Percentiles rank a stretch among this genome's conserved stretches.
These are phyloP conservation scores for Eonycteris spelaea DNA, from an alignment of 2,113 vertebrate species.

Conservation along the genomic window DNA sequence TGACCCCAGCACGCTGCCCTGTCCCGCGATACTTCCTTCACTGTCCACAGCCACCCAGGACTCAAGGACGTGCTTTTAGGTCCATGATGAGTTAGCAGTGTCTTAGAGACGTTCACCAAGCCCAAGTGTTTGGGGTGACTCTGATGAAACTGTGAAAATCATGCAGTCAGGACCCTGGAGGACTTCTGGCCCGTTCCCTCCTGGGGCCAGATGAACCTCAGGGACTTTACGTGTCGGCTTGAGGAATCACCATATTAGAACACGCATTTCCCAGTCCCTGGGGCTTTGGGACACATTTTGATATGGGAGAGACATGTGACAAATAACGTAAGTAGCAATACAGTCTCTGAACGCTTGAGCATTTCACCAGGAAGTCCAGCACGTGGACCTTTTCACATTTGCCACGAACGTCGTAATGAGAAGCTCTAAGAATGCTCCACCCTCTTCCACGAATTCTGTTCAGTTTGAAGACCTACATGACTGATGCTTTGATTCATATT, in stretches of 20 bases:
- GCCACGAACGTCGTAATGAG: not conserved
- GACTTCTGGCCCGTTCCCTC: too few species aligned
- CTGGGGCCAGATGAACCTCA: fast-evolving
- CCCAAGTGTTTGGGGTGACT: not conserved
- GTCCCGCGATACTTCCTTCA: fast-evolving
- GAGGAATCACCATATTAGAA: not conserved
- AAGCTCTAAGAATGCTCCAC: fast-evolving
- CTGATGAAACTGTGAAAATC: fast-evolving
- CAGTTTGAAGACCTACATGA: not conserved
- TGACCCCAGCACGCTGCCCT: fast-evolving
- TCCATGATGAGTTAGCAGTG: not conserved
- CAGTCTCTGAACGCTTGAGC: fast-evolving
- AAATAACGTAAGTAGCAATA: fast-evolving
- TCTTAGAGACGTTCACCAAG: not conserved
- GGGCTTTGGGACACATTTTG: too few species aligned
- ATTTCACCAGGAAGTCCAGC: not conserved
- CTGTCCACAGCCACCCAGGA: fast-evolving
- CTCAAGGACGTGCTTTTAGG: not conserved
- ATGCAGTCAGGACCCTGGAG: fast-evolving
- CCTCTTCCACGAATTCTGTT: not conserved
- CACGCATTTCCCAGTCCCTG: too few species aligned
- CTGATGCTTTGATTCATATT: not conserved
- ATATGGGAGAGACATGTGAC: not conserved
- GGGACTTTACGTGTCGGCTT: fast-evolving
- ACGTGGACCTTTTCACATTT: too few species aligned